Evolutionary conservation across 2,113 vertebrate species (phyloP).

Genomic region (Delphinapterus leucas): DNA sequence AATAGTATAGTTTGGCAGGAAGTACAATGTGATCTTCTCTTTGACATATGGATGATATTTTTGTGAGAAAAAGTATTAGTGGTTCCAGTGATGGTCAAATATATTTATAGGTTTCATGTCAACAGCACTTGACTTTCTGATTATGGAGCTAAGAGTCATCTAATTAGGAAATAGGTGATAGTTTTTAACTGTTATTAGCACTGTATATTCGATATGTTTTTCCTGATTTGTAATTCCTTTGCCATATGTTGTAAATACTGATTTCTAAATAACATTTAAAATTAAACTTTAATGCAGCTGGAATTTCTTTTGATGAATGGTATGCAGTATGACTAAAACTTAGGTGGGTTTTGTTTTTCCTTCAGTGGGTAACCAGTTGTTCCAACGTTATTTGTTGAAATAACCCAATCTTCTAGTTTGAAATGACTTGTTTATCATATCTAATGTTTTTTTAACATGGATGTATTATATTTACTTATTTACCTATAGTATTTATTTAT

Average conservation of each 20-base stretch:
- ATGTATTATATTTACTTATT: background rate
- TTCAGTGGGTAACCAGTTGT: background rate
- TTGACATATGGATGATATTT: slow-evolving; percentile 20
- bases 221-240: slow-evolving; percentile 36
- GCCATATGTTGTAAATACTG: background rate
- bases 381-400: slow-evolving; percentile 18
- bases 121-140: slow-evolving; percentile 23
- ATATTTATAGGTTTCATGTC: background rate
- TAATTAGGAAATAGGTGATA: background rate
- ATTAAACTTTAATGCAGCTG: slow-evolving; percentile 2
- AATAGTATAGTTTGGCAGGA: slow-evolving; percentile 39
- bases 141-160: background rate
- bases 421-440: background rate
- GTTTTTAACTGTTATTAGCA: background rate
- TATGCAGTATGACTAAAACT: background rate
- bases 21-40: background rate
- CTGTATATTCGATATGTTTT: background rate
- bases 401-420: slow-evolving; percentile 8
- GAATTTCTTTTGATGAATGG: background rate
- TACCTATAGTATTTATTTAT: background rate
- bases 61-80: slow-evolving; percentile 28
- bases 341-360: background rate
- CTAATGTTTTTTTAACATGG: background rate
- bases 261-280: slow-evolving; percentile 39
- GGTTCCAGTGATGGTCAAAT: background rate